Base-by-base conservation (phyloP, 2,888 invertebrate genomes). In the Halictus quadricinctus region DNA sequence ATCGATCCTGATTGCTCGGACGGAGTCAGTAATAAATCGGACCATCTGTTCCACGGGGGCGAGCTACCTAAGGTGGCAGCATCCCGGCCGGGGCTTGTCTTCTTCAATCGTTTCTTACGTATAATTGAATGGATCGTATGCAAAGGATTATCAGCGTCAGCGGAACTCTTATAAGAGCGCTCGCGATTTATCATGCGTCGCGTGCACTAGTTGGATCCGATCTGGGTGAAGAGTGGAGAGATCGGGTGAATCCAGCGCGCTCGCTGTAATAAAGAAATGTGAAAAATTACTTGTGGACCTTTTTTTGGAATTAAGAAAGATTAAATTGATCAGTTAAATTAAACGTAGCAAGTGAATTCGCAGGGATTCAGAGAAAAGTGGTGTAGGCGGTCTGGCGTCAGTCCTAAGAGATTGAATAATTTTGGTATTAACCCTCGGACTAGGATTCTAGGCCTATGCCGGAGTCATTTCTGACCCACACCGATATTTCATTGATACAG, bases 1-100 rank as follows among this genome's bases (percentile, higher is more conserved):
- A 91, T 90, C 88, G 84, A 85, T 58, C 84, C 78, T 79, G 89
- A 88, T 91, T 88, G 87, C 88, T 85, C 83, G 60, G 46, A 81
- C 86, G 79, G 79, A 82, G 85, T 74, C 76, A 60, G 75, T 83
- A 87, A 89, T 89, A 89, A 89, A 89, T 89, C 82, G 85, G 75
- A 83, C 80, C 84, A 85, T 85, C 86, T 74, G 86, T 82, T 73
- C 80, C 43, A 10, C 29, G 58, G 25, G 58, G 25, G 69, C 78
- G 72, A 72, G 69, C 72, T 41, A 69, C 60, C 80, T 43, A 48
- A 72, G 80, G 64, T 77, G 21, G 21, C 13, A 80, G 82, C 50
- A 76, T 78, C 82, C 54, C 48, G 66, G 41, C 25, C 36, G 25
- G 36, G 25, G 21, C 50, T 21, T 77, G 74, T 81, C 64, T 64